Base-by-base conservation (phyloP, 2,797 vertebrate species). In the Enteromius mattozi region DNA sequence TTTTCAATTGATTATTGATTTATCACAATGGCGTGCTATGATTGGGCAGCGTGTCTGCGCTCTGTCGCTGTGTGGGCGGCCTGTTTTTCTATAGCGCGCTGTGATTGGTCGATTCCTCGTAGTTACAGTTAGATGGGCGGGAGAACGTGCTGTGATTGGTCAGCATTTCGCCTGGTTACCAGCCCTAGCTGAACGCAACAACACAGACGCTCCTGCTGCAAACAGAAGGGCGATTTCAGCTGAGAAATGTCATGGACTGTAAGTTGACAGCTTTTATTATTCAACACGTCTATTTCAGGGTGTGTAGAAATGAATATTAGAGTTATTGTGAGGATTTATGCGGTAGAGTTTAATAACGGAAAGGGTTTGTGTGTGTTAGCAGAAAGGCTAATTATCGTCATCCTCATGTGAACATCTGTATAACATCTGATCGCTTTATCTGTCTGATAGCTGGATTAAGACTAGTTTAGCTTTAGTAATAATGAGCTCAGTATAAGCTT, bases 81-180 rank as follows among this genome's bases (percentile, higher is more conserved):
- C 8, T 3, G 30, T 91, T 90, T 4, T 88, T 19, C 1, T 49
- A 21, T 4, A 49, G 47, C 5, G 40, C 83, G 75, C 90, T 93
- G 89, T 69, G 9, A 69, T n/a, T 37, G 27, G 27, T 9, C 78
- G 27, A 13, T 30, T 6, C 6, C 27, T 63, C 61, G 61, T 63
- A 30, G 19, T 10, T 37, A 13, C 13, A 0, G 16, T 3, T n/a
- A 16, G 7, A 54, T 68, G 19, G 71, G 30, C 54, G n/a, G 72
- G 24, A 54, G 19, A 49, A 59, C 13, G 61, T 80, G 82, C 63
- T 85, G 1, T 72, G 24, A 95, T 95, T 95, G 94, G 94, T 88
- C 66, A 88, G 83, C 12, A 1, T 42, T 88, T 87, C 76, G 87
- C 92, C 90, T 94, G 89, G 95, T 95, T 92, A 95, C 94, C 88